Base-by-base conservation (phyloP, 1,140 invertebrate species). In the Zophobas morio region DNA sequence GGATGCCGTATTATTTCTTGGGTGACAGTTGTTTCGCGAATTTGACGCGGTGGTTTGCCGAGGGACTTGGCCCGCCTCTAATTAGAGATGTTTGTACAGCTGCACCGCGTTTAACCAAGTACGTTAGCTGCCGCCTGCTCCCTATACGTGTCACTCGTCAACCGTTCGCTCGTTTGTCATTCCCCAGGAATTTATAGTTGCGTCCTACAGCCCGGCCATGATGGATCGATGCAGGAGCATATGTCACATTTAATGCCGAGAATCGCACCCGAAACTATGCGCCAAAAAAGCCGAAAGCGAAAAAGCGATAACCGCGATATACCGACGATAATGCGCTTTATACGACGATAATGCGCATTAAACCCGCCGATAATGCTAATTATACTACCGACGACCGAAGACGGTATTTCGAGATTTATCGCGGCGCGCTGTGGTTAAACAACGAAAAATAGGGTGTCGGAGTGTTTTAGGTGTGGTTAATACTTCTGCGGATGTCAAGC, bases 51-150 rank as follows among this genome's bases (percentile, higher is more conserved):
- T 39, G 70, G 70, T 77, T 71, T 71, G 75, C 75, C 42, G 36
- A 54, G 51, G n/a, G 70, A 56, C 57, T 70, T 76, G 32, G 74
- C 74, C 60, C 57, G 42, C 42, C 71, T 74, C 77, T 78, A 78
- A 78, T 78, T 78, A 74, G 71, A 74, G 77, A 74, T 78, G 77
- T 78, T 78, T 78, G 77, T 78, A 78, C 77, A 78, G 77, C 77
- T 78, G 77, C 77, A 78, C 56, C 77, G 42, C 49, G 71, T 74
- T 72, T 78, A 77, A 54, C 77, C 72, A 60, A 78, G 66, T 72
- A 76, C 49, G 53, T 75, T 49, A 63, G 60, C 46, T 51, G 40
- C 75, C 70, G 63, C 53, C 66, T 70, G 75, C 75, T 66, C 74
- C 74, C 74, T 77, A 70, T 76, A 77, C 66, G 53, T 77, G 75